A percentile compares a stretch with the other conserved stretches of the same genome.
phyloP scores from a whole-genome alignment of 2,113 vertebrate species.

The Rhadina sibilatrix region DNA sequence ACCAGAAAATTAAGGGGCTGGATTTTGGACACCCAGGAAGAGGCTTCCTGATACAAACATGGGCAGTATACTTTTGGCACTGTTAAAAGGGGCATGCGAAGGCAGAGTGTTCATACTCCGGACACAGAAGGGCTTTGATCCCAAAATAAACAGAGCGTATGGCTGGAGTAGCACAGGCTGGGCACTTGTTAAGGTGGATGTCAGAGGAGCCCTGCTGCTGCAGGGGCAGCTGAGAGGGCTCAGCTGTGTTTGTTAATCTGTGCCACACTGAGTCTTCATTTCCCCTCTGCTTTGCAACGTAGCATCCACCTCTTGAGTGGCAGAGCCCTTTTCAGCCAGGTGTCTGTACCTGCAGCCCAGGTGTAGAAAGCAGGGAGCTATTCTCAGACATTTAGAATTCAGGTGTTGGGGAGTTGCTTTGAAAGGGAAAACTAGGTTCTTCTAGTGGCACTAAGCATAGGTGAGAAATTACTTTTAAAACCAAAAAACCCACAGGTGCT shows the following conservation, averaged over 20 bases:
- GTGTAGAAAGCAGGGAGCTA: background rate
- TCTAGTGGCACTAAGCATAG: background rate
- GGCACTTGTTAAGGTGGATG: background rate
- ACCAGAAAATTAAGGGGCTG: background rate
- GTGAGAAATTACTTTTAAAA: background rate
- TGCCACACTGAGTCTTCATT: background rate
- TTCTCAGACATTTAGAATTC: background rate
- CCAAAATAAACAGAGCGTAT: accelerated
- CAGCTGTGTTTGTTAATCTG: background rate
- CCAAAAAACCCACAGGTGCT: background rate
- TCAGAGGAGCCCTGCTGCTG: background rate
- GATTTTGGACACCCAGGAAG: background rate
- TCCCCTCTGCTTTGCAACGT: background rate
- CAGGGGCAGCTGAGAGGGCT: background rate
- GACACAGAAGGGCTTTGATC: background rate
- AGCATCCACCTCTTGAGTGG: background rate
- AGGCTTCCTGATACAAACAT: background rate
- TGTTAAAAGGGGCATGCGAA: background rate
- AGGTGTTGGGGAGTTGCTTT: background rate
- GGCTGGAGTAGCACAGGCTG: background rate
- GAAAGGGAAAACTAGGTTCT: background rate
- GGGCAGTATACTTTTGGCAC: background rate
- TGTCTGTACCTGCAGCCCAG: background rate
- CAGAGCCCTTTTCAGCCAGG: background rate
- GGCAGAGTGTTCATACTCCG: background rate